Conservation (phyloP, 2,888 invertebrate genomes). For the Vanessa cardui region DNA sequence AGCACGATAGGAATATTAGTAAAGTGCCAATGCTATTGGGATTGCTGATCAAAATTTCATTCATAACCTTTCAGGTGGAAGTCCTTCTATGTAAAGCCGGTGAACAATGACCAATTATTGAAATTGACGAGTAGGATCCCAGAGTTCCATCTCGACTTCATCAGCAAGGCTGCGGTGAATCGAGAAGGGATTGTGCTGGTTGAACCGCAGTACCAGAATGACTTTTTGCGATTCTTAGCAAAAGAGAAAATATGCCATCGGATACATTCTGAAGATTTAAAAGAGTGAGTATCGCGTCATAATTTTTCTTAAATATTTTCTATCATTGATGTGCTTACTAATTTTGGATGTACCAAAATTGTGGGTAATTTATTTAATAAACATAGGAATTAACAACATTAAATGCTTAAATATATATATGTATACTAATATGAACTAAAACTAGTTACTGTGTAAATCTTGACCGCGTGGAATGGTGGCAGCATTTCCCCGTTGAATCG, state of each 20-base stretch:
- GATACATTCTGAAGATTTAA: conserved; percentile 72
- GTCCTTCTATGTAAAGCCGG: conserved; percentile 41
- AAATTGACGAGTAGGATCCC: conserved; percentile 27
- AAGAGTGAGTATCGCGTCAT: conserved; percentile 58
- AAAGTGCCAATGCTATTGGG: too few species aligned
- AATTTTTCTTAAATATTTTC: too few species aligned
- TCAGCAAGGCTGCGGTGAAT: conserved; percentile 33
- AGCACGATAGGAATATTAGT: too few species aligned
- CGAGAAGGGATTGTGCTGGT: conserved; percentile 71
- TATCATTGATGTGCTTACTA: too few species aligned
- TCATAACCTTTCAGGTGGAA: conserved; percentile 40
- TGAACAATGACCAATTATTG: conserved; percentile 28
- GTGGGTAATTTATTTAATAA: too few species aligned
- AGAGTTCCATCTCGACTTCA: conserved; percentile 37
- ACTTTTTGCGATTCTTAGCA: conserved; percentile 57
- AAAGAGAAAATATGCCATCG: conserved; percentile 53
- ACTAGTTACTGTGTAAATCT: too few species aligned
- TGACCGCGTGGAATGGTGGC: too few species aligned
- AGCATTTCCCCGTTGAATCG: too few species aligned
- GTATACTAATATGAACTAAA: too few species aligned
- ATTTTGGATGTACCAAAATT: too few species aligned
- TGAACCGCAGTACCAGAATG: conserved; percentile 56
- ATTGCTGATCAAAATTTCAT: neutral
- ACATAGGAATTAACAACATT: too few species aligned
- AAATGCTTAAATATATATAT: too few species aligned